Conservation (phyloP, 1,140 invertebrate genomes). For the Chlorops oryzae region DNA sequence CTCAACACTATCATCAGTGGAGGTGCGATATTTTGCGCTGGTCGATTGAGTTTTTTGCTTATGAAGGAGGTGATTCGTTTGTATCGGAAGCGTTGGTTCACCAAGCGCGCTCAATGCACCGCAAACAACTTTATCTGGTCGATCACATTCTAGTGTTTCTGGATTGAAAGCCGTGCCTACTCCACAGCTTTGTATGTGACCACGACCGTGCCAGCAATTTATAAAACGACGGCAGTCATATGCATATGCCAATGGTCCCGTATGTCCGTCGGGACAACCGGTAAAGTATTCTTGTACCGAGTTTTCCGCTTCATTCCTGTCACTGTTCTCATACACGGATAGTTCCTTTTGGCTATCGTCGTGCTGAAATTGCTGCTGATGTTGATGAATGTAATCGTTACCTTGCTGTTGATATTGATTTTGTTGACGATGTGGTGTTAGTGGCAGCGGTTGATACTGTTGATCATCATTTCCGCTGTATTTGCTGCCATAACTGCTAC, state of each 20-base stretch:
- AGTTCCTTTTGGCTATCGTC: constrained; percentile 12
- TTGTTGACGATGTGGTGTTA: not conserved
- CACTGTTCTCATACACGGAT: constrained; percentile 24
- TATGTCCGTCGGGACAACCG: constrained; percentile 53
- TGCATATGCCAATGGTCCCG: constrained; percentile 56
- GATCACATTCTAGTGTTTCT: constrained; percentile 57
- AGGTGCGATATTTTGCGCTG: not conserved
- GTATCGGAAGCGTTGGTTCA: constrained; percentile 47
- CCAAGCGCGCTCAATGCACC: constrained; percentile 53
- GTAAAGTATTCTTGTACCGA: constrained; percentile 11
- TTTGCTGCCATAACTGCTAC: constrained; percentile 11
- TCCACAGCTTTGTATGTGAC: constrained; percentile 56
- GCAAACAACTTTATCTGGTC: constrained; percentile 58
- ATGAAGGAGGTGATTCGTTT: not conserved
- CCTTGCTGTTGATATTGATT: not conserved
- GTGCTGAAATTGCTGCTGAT: not conserved
- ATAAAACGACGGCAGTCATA: constrained; percentile 63
- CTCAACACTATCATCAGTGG: constrained; percentile 11
- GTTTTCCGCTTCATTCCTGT: constrained; percentile 1
- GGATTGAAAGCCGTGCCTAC: constrained; percentile 65
- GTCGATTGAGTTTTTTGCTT: not conserved
- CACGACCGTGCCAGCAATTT: constrained; percentile 60
- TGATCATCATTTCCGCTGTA: constrained; percentile 16
- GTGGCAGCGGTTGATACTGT: constrained; percentile 4
- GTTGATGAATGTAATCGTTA: not conserved